Evolutionary conservation across 2,113 vertebrate genomes (phyloP).

Genomic region (Odontophorus gujanensis): DNA sequence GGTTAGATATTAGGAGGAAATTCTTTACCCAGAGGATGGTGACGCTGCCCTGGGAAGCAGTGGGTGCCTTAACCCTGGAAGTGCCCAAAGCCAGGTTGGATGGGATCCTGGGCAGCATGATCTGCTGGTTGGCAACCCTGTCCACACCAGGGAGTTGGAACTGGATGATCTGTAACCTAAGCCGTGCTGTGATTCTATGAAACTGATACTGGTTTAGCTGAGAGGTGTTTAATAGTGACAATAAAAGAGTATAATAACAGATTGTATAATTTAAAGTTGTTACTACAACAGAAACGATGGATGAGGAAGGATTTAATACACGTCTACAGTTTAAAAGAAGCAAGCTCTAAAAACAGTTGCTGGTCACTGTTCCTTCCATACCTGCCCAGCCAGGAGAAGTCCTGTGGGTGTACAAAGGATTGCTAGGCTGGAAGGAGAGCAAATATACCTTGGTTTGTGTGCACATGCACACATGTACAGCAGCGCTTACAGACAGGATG

Average conservation of each 20-base stretch:
- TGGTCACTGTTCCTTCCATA: neutral
- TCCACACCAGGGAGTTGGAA: neutral
- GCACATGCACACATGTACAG: fast-evolving
- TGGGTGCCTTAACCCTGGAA: neutral
- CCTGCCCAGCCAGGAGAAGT: neutral
- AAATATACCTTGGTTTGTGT: neutral
- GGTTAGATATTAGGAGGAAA: neutral
- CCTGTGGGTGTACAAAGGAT: neutral
- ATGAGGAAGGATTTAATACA: neutral
- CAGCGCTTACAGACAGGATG: fast-evolving
- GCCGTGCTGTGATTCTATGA: no score
- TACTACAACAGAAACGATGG: neutral
- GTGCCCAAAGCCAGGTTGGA: neutral
- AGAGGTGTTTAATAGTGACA: neutral
- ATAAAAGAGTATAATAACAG: fast-evolving
- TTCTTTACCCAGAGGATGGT: neutral
- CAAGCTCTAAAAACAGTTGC: neutral
- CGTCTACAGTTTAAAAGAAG: neutral
- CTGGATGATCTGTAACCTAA: neutral
- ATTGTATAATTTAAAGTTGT: neutral
- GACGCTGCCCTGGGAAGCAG: neutral
- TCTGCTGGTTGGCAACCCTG: neutral
- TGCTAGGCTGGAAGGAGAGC: neutral
- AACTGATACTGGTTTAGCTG: neutral
- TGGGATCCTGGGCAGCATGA: neutral